Conservation (phyloP, 2,888 invertebrate genomes). For the Galerucella pusilla region DNA sequence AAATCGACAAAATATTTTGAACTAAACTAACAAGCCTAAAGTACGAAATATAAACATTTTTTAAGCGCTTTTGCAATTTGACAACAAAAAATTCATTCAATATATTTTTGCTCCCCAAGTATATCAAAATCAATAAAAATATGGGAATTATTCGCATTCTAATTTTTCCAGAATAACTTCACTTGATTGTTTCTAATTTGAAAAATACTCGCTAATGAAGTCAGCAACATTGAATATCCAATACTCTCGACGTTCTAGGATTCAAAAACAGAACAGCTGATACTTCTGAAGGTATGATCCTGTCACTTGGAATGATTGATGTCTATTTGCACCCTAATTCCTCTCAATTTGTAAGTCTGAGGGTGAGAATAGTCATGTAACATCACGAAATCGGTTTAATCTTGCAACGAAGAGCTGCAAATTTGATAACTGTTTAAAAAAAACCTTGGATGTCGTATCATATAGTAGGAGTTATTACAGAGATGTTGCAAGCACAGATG, state of each 20-base stretch:
- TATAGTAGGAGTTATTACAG: too few species aligned
- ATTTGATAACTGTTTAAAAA: conserved; percentile 8
- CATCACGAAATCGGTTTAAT: conserved; percentile 26
- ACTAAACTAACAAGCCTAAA: too few species aligned
- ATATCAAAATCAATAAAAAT: background rate
- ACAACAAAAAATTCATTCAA: too few species aligned
- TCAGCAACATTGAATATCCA: background rate
- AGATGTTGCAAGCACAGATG: too few species aligned
- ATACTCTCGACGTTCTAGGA: conserved; percentile 20
- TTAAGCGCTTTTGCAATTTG: too few species aligned
- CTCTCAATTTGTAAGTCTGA: conserved; percentile 32
- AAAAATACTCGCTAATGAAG: conserved; percentile 4
- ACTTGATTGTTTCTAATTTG: background rate
- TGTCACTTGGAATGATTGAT: conserved; percentile 31
- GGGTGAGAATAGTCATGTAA: conserved; percentile 32
- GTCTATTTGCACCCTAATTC: conserved; percentile 34
- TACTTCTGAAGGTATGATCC: conserved; percentile 30
- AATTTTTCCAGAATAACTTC: background rate
- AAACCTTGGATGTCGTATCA: too few species aligned
- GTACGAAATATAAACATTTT: too few species aligned
- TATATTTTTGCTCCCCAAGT: too few species aligned
- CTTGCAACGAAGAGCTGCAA: conserved; percentile 13
- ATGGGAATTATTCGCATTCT: background rate
- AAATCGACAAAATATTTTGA: too few species aligned
- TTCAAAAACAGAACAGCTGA: conserved; percentile 29